These are phyloP conservation scores for Dolomedes plantarius DNA, from an alignment of 2,888 invertebrate species.

Conservation along the genomic window DNA sequence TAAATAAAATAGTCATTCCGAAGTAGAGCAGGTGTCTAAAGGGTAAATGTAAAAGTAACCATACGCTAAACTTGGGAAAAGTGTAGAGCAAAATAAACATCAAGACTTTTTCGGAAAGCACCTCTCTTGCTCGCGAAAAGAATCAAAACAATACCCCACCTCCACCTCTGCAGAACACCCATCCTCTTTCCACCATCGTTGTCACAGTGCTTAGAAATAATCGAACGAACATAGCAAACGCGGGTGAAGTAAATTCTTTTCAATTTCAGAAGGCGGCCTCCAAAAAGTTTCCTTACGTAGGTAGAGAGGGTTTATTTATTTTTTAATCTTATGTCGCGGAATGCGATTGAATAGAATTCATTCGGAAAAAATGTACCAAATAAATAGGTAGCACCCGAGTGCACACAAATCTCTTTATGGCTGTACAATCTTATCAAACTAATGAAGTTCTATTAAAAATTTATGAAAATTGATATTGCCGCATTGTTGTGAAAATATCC, in stretches of 20 bases:
- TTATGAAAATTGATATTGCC: no score
- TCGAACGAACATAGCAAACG: conserved; percentile 28
- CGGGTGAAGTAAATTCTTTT: conserved; percentile 42
- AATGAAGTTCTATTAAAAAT: no score
- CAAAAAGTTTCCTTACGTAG: not conserved
- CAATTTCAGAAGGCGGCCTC: conserved; percentile 31
- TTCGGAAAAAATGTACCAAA: not conserved
- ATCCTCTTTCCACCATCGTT: not conserved
- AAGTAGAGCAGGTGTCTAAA: conserved; percentile 56
- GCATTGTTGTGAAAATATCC: no score
- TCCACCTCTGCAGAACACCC: not conserved
- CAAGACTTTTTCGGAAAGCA: conserved; percentile 26
- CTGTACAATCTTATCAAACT: no score
- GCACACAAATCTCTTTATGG: no score
- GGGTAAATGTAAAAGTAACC: conserved; percentile 5
- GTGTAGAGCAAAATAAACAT: conserved; percentile 69
- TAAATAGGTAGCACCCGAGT: not conserved
- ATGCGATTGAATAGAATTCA: not conserved
- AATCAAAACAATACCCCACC: conserved; percentile 63
- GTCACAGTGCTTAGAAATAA: conserved; percentile 40
- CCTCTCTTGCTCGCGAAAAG: conserved; percentile 33
- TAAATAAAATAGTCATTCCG: conserved; percentile 29
- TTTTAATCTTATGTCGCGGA: not conserved
- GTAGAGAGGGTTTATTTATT: not conserved
- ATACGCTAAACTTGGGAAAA: not conserved